Evolutionary conservation across 1,140 invertebrate genomes (phyloP), one percentile per base, ranked within the genome.

Genomic region (Galendromus occidentalis): DNA sequence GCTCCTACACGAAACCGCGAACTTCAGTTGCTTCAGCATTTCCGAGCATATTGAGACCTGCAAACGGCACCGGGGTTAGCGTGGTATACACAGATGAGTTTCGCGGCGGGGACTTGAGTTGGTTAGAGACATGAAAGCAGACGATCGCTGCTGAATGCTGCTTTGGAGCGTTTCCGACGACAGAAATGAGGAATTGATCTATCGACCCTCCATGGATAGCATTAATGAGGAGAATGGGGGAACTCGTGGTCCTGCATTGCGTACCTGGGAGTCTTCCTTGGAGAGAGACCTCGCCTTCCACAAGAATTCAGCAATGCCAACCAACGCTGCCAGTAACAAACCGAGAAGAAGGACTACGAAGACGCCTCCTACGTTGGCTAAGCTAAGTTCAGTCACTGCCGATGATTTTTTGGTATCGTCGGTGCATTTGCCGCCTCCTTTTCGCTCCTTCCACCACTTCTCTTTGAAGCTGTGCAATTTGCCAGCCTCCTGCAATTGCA

Each of bases 301-400:
- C 12, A 70, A 30, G 41, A 72, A 70, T 42, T 72, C 71, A 7
- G 67, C 44, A 25, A 69, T 33, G 18, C 64, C 71, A 41, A 71
- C 55, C 22, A 69, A 44, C 14, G 66, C 69, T 4, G 77, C 75
- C 5, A 74, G 67, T 7, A 67, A 69, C 7, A 78, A 71, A n/a
- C 78, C 79, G 14, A 73, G 70, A n/a, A 79, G 69, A 14, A 80
- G 73, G 20, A 80, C 76, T 7, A 80, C 75, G 68, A 80, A 80
- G 12, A 80, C 77, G 17, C 79, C 79, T 22, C 78, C 79, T 14
- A 80, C 77, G 66, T 74, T 74, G 33, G 67, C 70, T 42, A 74
- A 51, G 25, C 70, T 69, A 33, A 74, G 66, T 64, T 72, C 71
- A 41, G 65, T 71, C 12, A 70, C 71, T 9, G 64, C 44, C 2